Conservation (phyloP, 2,113 vertebrate species). For the Planiliza haematocheilus region DNA sequence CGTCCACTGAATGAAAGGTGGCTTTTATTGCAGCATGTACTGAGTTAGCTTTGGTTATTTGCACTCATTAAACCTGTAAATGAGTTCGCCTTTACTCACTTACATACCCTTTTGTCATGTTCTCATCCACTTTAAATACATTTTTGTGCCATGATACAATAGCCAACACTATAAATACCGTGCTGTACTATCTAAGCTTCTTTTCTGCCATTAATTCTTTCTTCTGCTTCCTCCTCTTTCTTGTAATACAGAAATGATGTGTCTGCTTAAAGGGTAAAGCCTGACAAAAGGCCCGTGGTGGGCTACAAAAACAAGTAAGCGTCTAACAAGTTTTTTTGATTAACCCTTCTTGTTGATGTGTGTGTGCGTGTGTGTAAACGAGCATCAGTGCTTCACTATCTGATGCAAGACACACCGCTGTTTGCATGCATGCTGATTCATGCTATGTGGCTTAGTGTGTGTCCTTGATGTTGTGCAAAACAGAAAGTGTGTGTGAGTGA, state of each 20-base stretch:
- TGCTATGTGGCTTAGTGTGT: background rate
- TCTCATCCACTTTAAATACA: too few relatives aligned
- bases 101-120: too few relatives aligned
- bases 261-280: constrained; percentile 26
- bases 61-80: too few relatives aligned
- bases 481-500: background rate
- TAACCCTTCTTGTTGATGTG: background rate
- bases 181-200: background rate
- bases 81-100: too few relatives aligned
- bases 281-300: constrained; percentile 9
- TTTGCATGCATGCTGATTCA: background rate
- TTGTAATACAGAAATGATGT: constrained; percentile 1
- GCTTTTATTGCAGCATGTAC: too few relatives aligned
- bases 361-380: background rate
- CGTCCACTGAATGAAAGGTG: too few relatives aligned
- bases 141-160: too few relatives aligned
- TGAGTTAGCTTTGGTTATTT: too few relatives aligned
- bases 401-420: background rate
- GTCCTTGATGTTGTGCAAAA: background rate
- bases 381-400: background rate
- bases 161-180: too few relatives aligned
- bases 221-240: background rate
- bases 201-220: background rate
- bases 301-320: background rate
- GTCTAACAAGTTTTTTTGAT: constrained; percentile 1